Evolutionary conservation across 1,140 invertebrate genomes (phyloP).

Genomic region (Sweltsa coloradensis): DNA sequence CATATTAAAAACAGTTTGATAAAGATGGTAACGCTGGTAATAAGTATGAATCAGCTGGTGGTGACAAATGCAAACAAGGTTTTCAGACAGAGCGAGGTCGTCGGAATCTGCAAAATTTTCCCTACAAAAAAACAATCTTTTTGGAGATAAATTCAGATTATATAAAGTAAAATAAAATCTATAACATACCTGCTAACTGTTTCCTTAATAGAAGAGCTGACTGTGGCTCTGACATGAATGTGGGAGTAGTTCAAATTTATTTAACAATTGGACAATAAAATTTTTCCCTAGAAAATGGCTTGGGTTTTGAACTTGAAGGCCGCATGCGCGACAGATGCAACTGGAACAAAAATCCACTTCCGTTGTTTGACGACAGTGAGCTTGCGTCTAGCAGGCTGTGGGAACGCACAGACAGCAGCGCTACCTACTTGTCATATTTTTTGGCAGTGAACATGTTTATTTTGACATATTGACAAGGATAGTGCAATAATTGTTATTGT

Average conservation of each 20-base stretch:
- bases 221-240: conserved; percentile 90
- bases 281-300: conserved; percentile 9
- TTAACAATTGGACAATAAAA: conserved; percentile 8
- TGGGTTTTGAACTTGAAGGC: conserved; percentile 9
- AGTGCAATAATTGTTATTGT: too few relatives aligned
- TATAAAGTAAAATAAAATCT: neutral
- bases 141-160: neutral
- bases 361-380: too few relatives aligned
- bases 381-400: too few relatives aligned
- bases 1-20: too few relatives aligned
- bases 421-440: too few relatives aligned
- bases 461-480: too few relatives aligned
- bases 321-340: conserved; percentile 10
- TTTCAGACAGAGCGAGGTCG: conserved; percentile 4
- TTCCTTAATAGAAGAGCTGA: conserved; percentile 87
- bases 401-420: too few relatives aligned
- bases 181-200: conserved; percentile 78
- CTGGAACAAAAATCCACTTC: too few relatives aligned
- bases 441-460: too few relatives aligned
- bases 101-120: neutral
- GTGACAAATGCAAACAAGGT: conserved; percentile 11
- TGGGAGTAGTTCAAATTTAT: conserved; percentile 14
- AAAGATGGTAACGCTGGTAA: too few relatives aligned
- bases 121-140: neutral
- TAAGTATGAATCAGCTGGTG: conserved; percentile 14